A percentile compares a stretch with the other conserved stretches of the same genome.
Evolutionary conservation across 2,888 invertebrate genomes (phyloP).

Genomic region (Chrysodeixis includens): DNA sequence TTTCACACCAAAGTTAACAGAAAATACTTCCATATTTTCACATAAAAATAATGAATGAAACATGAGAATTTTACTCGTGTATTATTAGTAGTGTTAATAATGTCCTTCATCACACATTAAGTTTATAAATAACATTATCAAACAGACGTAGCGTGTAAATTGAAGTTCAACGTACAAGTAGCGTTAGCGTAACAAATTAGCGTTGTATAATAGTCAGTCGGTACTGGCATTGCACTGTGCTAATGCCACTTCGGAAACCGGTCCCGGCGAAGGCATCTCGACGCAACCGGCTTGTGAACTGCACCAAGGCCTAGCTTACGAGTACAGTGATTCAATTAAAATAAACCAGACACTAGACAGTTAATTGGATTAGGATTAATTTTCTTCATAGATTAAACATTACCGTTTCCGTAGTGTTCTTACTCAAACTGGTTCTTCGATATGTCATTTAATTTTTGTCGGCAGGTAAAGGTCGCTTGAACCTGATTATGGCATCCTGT

Average conservation of each 20-base stretch:
- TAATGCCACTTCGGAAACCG: conserved; percentile 52
- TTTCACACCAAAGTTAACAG: no score
- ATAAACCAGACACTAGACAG: no score
- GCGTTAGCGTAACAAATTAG: conserved; percentile 30
- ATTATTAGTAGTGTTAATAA: background rate
- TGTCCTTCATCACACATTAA: conserved; percentile 1
- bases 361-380: conserved; percentile 10
- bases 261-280: conserved; percentile 35
- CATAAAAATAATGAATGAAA: background rate
- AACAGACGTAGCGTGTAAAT: conserved; percentile 29
- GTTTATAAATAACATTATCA: conserved; percentile 10
- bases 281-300: conserved; percentile 38
- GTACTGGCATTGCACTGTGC: conserved; percentile 51
- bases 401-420: background rate
- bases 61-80: background rate
- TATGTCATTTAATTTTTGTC: background rate
- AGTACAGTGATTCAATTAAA: conserved; percentile 11
- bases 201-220: conserved; percentile 34
- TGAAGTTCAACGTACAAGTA: conserved; percentile 39
- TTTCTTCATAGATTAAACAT: conserved; percentile 3
- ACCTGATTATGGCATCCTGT: background rate
- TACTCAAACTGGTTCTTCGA: background rate
- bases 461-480: background rate
- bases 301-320: conserved; percentile 33
- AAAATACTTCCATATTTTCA: background rate